Base-by-base conservation (phyloP, 2,888 invertebrate genomes). In the Hirtodrosophila alboralis region DNA sequence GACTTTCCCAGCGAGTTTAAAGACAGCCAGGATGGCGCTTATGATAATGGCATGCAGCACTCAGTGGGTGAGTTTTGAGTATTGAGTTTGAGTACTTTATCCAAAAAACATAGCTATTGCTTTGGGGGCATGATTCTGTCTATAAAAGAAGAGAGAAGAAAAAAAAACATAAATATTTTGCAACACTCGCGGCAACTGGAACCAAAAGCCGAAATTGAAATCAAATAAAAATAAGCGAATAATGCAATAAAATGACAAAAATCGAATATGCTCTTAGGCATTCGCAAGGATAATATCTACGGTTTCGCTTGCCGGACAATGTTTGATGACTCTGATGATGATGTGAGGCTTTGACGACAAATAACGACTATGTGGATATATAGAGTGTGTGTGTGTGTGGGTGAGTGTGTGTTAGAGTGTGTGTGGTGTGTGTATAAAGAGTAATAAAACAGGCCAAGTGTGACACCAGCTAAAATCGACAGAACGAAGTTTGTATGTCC, bases 1-100 rank as follows among this genome's bases (percentile, higher is more conserved):
- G 95, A 95, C 72, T 95, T 94, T 84, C 92, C 92, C n/a, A 91
- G 92, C 56, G 95, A 95, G 54, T 92, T 94, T 71, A 93, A 93
- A 84, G 90, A 90, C 60, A 92, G 92, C 68, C 92, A 92, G 37
- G 91, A 91, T 58, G 86, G 80, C n/a, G 93, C 93, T 68, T 93
- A 92, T 45, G 93, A 93, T 75, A 94, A 94, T 73, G 93, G 92
- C 68, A 92, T 90, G 90, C 93, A 91, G 83, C 94, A 91, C 84
- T 93, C 93, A 57, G 94, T 94, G 84, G 94, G 94, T 94, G 89
- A 89, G 87, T 87, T 43, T n/a, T 31, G 16, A 33, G 7, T 33
- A 1, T n/a, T 28, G 23, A 14, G 4, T 36, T 9, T 6, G 34
- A 7, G 18, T 27, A 18, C 6, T 18, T 13, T 7, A n/a, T n/a